phyloP scores from a whole-genome alignment of 2,888 invertebrate genomes.

The Crematogaster levior region DNA sequence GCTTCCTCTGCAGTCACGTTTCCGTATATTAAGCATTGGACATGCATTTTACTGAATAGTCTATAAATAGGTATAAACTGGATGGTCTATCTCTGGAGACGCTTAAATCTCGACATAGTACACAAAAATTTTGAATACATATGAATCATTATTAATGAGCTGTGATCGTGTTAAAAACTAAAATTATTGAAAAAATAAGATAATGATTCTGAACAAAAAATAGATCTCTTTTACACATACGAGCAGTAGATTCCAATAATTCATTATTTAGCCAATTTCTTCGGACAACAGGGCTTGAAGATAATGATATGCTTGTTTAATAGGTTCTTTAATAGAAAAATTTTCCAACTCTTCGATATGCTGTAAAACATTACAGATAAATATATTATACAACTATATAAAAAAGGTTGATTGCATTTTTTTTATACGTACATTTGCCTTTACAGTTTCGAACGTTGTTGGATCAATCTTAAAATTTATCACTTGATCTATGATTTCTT shows the following conservation, averaged over 20 bases:
- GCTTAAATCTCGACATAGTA: conserved; percentile 91
- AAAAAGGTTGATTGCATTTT: not conserved
- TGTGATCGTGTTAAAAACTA: not conserved
- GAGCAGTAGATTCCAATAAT: conserved; percentile 92
- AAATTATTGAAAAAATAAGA: conserved; percentile 1
- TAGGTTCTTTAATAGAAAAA: no score
- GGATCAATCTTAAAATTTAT: conserved; percentile 93
- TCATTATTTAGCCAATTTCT: conserved; percentile 96
- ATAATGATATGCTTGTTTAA: no score
- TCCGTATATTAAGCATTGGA: conserved; percentile 96
- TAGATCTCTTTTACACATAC: conserved; percentile 86
- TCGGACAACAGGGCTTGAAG: conserved; percentile 93
- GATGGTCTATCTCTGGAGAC: conserved; percentile 91
- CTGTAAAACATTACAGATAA: conserved; percentile 80
- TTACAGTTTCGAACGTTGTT: conserved; percentile 93
- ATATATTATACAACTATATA: no score
- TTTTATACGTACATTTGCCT: conserved; percentile 90
- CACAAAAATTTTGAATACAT: conserved; percentile 5
- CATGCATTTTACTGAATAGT: conserved; percentile 93
- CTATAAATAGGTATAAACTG: conserved; percentile 93
- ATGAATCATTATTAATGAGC: no score
- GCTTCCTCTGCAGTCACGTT: conserved; percentile 93
- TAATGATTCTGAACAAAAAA: not conserved
- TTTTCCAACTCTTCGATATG: conserved; percentile 94
- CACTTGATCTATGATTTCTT: conserved; percentile 94